Evolutionary conservation across 2,797 vertebrate species (phyloP).

Genomic region (Ciconia nigra): DNA sequence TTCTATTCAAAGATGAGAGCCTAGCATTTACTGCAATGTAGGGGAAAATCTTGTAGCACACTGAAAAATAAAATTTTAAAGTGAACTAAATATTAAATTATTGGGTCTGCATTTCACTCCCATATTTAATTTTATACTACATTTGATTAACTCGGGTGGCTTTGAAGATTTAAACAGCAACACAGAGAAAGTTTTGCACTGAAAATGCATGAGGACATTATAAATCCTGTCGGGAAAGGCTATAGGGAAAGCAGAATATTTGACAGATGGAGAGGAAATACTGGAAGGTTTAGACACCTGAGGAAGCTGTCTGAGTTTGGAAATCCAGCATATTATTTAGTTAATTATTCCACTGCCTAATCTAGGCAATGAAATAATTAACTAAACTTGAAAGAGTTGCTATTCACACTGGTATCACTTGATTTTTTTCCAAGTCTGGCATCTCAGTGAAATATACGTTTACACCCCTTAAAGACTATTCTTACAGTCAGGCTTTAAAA

Average conservation of each 20-base stretch:
- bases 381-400: not conserved
- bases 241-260: not conserved
- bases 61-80: not conserved
- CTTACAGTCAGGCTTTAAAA: not conserved
- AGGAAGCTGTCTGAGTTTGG: not conserved
- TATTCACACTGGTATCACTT: not conserved
- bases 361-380: slow-evolving; percentile 21
- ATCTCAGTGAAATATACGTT: not conserved
- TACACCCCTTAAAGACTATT: not conserved
- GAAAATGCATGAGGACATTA: not conserved
- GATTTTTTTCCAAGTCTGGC: not conserved
- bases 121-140: not conserved
- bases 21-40: not conserved
- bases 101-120: not conserved
- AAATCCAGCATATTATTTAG: not conserved
- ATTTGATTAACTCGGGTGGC: not conserved
- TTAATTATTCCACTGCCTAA: not conserved
- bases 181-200: not conserved
- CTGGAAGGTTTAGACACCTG: not conserved
- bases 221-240: not conserved
- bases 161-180: not conserved
- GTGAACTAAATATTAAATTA: not conserved
- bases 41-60: not conserved
- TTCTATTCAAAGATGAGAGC: not conserved
- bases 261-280: not conserved